phyloP scores from a whole-genome alignment of 2,888 invertebrate genomes.

The Cecidostiba fungosa region DNA sequence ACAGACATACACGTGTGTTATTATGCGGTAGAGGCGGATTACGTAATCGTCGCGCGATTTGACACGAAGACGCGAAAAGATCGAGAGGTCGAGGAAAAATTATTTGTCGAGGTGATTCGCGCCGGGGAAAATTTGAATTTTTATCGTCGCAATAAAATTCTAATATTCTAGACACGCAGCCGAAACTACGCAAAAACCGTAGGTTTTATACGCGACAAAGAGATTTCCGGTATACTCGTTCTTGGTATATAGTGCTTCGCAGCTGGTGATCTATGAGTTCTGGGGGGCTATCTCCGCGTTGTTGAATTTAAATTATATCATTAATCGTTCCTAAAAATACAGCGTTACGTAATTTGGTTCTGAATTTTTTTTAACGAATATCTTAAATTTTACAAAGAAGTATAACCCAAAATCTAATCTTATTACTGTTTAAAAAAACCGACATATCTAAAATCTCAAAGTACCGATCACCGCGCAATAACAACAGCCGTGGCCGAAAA shows the following conservation, averaged over 20 bases:
- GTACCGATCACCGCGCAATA: not conserved
- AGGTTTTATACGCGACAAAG: not conserved
- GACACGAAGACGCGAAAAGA: not conserved
- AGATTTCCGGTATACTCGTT: conserved; percentile 14
- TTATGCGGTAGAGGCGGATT: not conserved
- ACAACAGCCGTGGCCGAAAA: not conserved
- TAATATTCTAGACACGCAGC: conserved; percentile 1
- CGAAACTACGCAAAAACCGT: conserved; percentile 5
- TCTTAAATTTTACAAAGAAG: not conserved
- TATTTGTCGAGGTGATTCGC: not conserved
- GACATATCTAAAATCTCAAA: not conserved
- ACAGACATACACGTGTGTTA: too few relatives aligned
- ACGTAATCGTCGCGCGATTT: conserved; percentile 7
- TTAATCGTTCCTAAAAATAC: not conserved
- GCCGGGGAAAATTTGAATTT: conserved; percentile 21
- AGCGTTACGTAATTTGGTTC: not conserved
- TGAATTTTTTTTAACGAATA: too few relatives aligned
- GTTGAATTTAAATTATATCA: not conserved
- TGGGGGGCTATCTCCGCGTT: not conserved
- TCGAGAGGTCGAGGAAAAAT: not conserved
- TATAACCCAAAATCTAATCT: not conserved
- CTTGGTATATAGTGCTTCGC: not conserved
- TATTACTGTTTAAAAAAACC: too few relatives aligned
- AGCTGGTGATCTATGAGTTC: not conserved
- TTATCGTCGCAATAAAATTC: conserved; percentile 39